Evolutionary conservation across 2,113 vertebrate species (phyloP), one percentile per base, ranked within the genome.

Genomic region (Danionella cerebrum): DNA sequence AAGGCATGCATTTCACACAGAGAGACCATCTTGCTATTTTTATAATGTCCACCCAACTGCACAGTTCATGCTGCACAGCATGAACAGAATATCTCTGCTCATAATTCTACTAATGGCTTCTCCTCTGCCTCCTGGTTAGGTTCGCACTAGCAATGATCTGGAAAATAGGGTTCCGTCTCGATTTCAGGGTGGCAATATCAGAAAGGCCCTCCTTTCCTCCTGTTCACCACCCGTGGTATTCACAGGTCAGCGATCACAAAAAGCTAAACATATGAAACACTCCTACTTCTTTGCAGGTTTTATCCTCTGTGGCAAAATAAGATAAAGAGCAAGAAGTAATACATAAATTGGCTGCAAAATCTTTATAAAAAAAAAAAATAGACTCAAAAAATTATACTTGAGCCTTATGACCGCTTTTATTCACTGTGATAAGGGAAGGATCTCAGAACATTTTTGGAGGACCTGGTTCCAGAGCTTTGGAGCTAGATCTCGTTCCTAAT

Each of bases 201-300:
- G 42, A 35, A 47, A 36, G 48, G 60, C 54, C 48, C 55, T 65
- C 50, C 67, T 69, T 66, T 50, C 70, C 66, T 24, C 66, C 54
- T 57, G 25, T 67, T 65, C 69, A 25, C 48, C 48, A 27, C 29
- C 13, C 8, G 62, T 76, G 75, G 45, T 76, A 68, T 76, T 76
- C 75, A 76, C 75, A 76, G 75, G 75, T 76, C 71, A 76, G 62
- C 70, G 70, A 60, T 36, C 67, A 54, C 75, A 45, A 54, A 50
- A 57, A 36, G 52, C 65, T 19, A 36, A 31, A 19, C 60, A 64
- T 47, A 16, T 64, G 60, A 64, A 64, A 48, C 18, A n/a, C 60
- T 50, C 27, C 27, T 16, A 33, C 25, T 6, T 38, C 55, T 29
- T 42, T 27, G 11, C 16, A 24, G 27, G 29, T 45, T 60, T 60